Evolutionary conservation across 2,888 invertebrate genomes (phyloP).

Genomic region (Molorchus minor): DNA sequence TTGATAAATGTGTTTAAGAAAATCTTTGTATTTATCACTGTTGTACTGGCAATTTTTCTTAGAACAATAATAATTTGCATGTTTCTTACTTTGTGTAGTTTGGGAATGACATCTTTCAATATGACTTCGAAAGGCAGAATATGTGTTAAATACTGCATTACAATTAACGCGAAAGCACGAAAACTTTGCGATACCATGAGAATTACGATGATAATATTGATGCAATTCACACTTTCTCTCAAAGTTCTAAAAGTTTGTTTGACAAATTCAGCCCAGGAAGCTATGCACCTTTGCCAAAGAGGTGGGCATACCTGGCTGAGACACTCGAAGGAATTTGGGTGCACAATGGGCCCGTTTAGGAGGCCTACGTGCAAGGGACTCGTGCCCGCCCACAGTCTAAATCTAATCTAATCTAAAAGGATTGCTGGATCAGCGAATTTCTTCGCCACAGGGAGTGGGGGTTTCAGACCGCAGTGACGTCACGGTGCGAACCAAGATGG

Average conservation of each 20-base stretch:
- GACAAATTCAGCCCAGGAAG: no score
- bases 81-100: not conserved
- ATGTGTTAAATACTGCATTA: not conserved
- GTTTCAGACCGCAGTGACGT: no score
- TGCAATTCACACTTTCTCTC: not conserved
- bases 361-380: no score
- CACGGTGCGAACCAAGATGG: no score
- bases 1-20: not conserved
- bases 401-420: no score
- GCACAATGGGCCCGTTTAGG: no score
- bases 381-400: no score
- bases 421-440: no score
- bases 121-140: not conserved
- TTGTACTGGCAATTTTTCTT: not conserved
- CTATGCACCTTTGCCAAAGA: no score
- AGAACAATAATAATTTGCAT: not conserved
- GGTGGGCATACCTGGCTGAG: no score
- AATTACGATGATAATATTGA: not conserved
- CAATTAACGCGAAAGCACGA: not conserved
- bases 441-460: no score
- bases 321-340: no score
- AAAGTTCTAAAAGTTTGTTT: not conserved
- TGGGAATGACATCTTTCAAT: not conserved
- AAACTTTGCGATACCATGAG: not conserved
- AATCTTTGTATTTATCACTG: not conserved